A percentile compares a stretch with the other conserved stretches of the same genome.
Conservation (phyloP, 2,888 invertebrate species). For the Aphelenchoides bicaudatus region DNA sequence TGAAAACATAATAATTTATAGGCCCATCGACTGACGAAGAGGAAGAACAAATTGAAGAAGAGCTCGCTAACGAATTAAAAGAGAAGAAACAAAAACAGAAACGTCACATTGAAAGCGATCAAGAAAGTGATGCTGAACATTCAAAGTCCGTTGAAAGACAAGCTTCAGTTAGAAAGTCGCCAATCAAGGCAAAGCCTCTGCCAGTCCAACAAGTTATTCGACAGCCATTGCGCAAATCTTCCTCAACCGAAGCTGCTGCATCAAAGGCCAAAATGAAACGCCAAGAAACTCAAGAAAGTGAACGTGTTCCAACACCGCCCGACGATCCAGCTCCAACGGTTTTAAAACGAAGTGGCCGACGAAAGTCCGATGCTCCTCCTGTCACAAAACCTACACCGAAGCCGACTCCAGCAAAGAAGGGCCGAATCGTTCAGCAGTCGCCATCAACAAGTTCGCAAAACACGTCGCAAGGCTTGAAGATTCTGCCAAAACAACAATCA, state of each 20-base stretch:
- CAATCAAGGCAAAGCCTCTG: slow-evolving; percentile 9
- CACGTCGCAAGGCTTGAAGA: background rate
- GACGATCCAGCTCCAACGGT: background rate
- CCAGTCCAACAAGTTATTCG: no score
- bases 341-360: no score
- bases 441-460: background rate
- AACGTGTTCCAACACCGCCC: no score
- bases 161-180: slow-evolving; percentile 10
- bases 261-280: background rate
- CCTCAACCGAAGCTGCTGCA: background rate
- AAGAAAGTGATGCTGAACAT: slow-evolving; percentile 15
- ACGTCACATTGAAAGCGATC: slow-evolving; percentile 20
- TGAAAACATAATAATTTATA: background rate
- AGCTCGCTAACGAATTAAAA: slow-evolving; percentile 17
- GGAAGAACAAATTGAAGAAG: slow-evolving; percentile 32
- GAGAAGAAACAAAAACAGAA: slow-evolving; percentile 23
- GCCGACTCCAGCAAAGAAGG: no score
- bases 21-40: slow-evolving; percentile 24
- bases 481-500: slow-evolving; percentile 1
- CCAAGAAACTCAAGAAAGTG: background rate
- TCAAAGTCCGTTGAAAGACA: slow-evolving; percentile 23
- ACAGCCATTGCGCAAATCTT: slow-evolving; percentile 13
- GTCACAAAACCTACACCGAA: background rate
- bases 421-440: slow-evolving; percentile 13
- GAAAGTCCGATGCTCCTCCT: background rate